Evolutionary conservation across 2,888 invertebrate species (phyloP), one percentile per base, ranked within the genome.

Genomic region (Eupithecia subfuscata): DNA sequence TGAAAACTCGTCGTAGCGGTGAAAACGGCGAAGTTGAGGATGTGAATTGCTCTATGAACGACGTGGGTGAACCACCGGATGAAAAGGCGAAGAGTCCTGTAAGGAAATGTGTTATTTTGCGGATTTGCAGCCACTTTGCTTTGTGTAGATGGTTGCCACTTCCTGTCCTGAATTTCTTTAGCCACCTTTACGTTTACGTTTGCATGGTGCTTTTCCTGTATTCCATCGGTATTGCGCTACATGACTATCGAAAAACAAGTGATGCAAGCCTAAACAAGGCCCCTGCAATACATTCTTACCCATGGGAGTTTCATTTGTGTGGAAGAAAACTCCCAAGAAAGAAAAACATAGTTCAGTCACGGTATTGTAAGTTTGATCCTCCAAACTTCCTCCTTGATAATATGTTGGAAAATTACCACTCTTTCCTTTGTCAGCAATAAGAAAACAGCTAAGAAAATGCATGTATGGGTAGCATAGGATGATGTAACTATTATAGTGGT

Each of bases 1-100:
- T 95, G 92, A 95, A 95, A 94, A 95, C 95, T 88, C 94, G 95
- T 85, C 95, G 95, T 87, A 95, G 95, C 85, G 94, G 94, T 88
- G 95, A 94, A 88, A 93, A 94, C 84, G 95, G 94, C 87, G 95
- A 95, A 87, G 90, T 92, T 86, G 94, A 94, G 82, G 95, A 95
- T 85, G 92, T 90, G 85, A 93, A 92, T 91, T 91, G 92, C 85
- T 89, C 90, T 84, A 85, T 91, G 84, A 94, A 94, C 92, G 93
- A 93, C 88, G 91, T 89, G 86, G 92, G 91, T 88, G 94, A 92
- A 89, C 91, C 93, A 81, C 92, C 92, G 81, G 93, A 93, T 83
- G 95, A 94, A 89, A 95, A 95, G 95, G 94, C 95, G 94, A 94
- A 86, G 80, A 82, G 83, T 87, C 86, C 84, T 84, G 85, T 88